Base-by-base conservation (phyloP, 2,888 invertebrate species). In the Leptopilina syphax region DNA sequence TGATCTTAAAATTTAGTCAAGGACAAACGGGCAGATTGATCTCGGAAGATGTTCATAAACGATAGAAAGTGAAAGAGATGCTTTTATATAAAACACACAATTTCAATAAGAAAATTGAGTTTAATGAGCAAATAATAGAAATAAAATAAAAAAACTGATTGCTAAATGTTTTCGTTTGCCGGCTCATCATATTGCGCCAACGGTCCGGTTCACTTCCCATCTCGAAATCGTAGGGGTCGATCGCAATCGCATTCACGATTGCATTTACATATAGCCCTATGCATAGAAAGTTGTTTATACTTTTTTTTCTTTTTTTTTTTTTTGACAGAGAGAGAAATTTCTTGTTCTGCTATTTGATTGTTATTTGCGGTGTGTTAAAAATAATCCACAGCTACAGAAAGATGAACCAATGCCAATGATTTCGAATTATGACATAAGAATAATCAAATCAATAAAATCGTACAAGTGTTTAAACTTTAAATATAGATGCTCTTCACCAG, bases 171-270 rank as follows among this genome's bases (percentile, higher is more conserved):
- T 73, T 73, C 73, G 57, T 73, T 34, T 54, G 24, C 13, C 24
- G 50, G 70, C 54, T 70, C 73, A 73, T 57, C 73, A 57, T 73
- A 34, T 73, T 73, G 9, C 73, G 73, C 41, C 57, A 73, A n/a
- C 57, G 34, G 57, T 73, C 57, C 34, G 73, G 34, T 73, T 73
- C 73, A 57, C n/a, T 73, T 73, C 73, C 73, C 57, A 57, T 73
- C 73, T 73, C 34, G 73, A 73, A 57, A 73, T 57, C 41, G 57
- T 41, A 41, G n/a, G 34, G 34, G 3, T 73, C 57, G 54, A 54
- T 70, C 54, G 54, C 54, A 57, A 57, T 70, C 34, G 34, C 1
- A 57, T 73, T 73, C 57, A 12, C 50, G 73, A 57, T 57, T 73
- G 57, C 73, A 73, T 73, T 73, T 73, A 73, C 13, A 34, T 54